Base-by-base conservation (phyloP, 37 sponge, comb jelly and placozoan genomes). In the Axinella damicornis region DNA sequence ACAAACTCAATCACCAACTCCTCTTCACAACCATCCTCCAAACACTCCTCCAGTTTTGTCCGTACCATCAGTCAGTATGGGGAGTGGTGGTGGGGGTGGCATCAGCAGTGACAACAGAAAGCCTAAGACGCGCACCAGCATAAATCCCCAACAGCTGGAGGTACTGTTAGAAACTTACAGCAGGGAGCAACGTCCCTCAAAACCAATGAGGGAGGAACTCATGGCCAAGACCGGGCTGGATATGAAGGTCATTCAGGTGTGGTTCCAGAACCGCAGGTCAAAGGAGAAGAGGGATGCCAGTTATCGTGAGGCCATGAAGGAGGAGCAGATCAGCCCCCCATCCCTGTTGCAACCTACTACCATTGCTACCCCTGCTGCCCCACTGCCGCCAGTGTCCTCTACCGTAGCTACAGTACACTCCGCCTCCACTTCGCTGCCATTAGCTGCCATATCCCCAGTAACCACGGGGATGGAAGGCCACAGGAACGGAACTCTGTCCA, bases 201-300 rank as follows among this genome's bases (percentile, higher is more conserved):
- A 87, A 63, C 77, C 54, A 27, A 79, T 85, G 25, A 83, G 91
- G 32, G 84, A 84, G 35, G 85, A 82, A 0, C 88, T 94, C 2
- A 69, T 90, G 66, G 76, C 82, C 40, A 79, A 78, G 68, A 94
- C 94, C 1, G 94, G 94, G 31, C 72, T 94, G 31, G 84, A 84
- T 30, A 78, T 83, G 78, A 89, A 80, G 81, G 89, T 89, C 39
- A 94, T 97, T 30, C 97, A 97, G 71, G 94, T 94, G 39, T 97
- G 97, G 97, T 97, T 97, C 63, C 97, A 97, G 76, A 97, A 97
- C 72, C 81, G 89, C 21, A 71, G 95, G 20, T 95, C 95, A 5
- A 95, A 95, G 69, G 92, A 94, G 65, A 85, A 90, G 67, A 68
- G 87, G 27, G 93, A 93, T 74, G 86, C 72, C 39, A 80, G 74